Conservation (phyloP, 2,888 invertebrate genomes). For the Lithosia quadra region DNA sequence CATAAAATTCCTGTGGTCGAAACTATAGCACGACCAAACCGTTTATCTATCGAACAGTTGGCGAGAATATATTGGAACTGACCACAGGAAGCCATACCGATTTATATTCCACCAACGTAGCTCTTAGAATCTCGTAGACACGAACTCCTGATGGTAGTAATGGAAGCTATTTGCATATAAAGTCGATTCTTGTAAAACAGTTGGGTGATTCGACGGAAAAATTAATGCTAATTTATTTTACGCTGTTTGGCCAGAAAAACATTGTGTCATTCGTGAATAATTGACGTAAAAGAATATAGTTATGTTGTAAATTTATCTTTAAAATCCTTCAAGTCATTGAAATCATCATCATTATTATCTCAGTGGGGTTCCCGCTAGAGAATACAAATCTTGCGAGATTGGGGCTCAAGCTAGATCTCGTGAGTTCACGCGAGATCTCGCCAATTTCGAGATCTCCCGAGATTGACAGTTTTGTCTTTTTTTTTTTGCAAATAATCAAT, state of each 20-base stretch:
- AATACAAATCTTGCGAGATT: too few species aligned
- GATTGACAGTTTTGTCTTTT: too few species aligned
- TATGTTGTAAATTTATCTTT: neutral
- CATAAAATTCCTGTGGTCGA: slow-evolving; percentile 39
- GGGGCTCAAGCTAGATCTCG: too few species aligned
- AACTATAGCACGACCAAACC: slow-evolving; percentile 30
- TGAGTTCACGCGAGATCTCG: too few species aligned
- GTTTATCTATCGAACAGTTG: slow-evolving; percentile 24
- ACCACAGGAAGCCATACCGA: slow-evolving; percentile 49
- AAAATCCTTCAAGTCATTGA: slow-evolving; percentile 31
- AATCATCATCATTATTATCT: too few species aligned
- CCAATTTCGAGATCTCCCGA: too few species aligned
- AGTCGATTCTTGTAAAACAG: slow-evolving; percentile 51
- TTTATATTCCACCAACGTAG: slow-evolving; percentile 51
- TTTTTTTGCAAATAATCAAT: too few species aligned
- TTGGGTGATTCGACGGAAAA: slow-evolving; percentile 39
- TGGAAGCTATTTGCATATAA: slow-evolving; percentile 57
- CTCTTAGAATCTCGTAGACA: slow-evolving; percentile 53
- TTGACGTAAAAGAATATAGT: slow-evolving; percentile 9
- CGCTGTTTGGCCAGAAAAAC: slow-evolving; percentile 31
- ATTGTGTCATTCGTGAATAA: slow-evolving; percentile 40
- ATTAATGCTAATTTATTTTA: slow-evolving; percentile 43
- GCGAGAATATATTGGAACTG: slow-evolving; percentile 32
- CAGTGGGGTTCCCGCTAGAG: too few species aligned
- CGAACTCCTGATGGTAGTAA: slow-evolving; percentile 54